These are phyloP conservation scores for Oryzias melastigma DNA, from an alignment of 2,113 vertebrate genomes.

Conservation along the genomic window DNA sequence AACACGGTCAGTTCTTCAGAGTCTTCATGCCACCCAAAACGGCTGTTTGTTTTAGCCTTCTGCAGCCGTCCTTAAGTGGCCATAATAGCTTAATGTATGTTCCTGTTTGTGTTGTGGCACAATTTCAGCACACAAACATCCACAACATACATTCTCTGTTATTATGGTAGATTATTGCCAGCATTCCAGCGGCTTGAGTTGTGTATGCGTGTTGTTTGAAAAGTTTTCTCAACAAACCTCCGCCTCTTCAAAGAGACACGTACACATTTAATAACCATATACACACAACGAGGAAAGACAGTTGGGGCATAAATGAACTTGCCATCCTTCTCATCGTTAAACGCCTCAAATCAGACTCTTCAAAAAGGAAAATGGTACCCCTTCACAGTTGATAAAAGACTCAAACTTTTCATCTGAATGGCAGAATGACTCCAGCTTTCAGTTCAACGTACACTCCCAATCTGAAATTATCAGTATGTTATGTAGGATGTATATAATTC, in stretches of 20 bases:
- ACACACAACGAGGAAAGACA: constrained; percentile 15
- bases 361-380: constrained; percentile 42
- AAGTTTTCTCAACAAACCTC: constrained; percentile 6
- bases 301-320: constrained; percentile 22
- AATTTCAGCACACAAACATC: constrained; percentile 11
- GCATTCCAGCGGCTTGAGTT: constrained; percentile 22
- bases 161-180: constrained; percentile 31
- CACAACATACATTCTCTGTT: constrained; percentile 28
- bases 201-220: constrained; percentile 6
- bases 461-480: constrained; percentile 34
- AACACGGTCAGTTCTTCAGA: constrained; percentile 1
- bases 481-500: constrained; percentile 49
- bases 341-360: constrained; percentile 27
- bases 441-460: constrained; percentile 9
- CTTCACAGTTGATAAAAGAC: constrained; percentile 49
- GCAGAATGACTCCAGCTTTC: constrained; percentile 4
- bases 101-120: constrained; percentile 5
- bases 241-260: constrained; percentile 39
- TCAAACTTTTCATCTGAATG: constrained; percentile 26
- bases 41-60: constrained; percentile 20
- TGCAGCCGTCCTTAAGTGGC: constrained; percentile 11
- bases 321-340: constrained; percentile 39
- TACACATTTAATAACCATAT: constrained; percentile 49
- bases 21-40: constrained; percentile 21
- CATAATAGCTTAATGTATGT: constrained; percentile 23